Base-by-base conservation (phyloP, 1,140 invertebrate genomes). In the Grapholita molesta region DNA sequence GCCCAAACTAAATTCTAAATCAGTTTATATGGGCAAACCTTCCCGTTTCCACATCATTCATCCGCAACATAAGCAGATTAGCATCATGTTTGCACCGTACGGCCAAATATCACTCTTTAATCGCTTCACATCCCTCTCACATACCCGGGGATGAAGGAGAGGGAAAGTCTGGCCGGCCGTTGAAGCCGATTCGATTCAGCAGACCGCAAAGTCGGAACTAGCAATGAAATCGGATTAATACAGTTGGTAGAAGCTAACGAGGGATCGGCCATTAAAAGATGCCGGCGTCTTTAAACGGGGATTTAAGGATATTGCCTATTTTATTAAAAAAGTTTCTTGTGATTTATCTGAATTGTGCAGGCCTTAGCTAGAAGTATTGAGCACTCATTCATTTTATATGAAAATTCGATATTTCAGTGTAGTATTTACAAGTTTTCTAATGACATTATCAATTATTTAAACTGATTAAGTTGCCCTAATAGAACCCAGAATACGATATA, bases 161-260 rank as follows among this genome's bases (percentile, higher is more conserved):
- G 9, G 25, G 68, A 64, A 71, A 70, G 70, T 70, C 38, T 70
- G 68, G 70, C 70, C 69, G 68, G 15, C 57, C n/a, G 69, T 76
- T 12, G 4, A 57, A 15, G 72, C 71, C 71, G 72, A 72, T 68
- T 75, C 71, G 76, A 78, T 69, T 79, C 76, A 80, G 78, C 80
- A 72, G 79, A 83, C 86, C 84, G 83, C 86, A 89, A 89, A 89
- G 84, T 85, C 80, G 84, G 80, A 85, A 86, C 77, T 84, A 81
- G 74, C 80, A 83, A 78, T 84, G 83, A 83, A 88, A 89, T 87
- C 84, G 79, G 84, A 89, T 89, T 87, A 89, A 78, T 82, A 73
- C 70, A 75, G 74, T 81, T 76, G 73, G 77, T 77, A 71, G 78
- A 15, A n/a, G 78, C 79, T 88, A 88, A 88, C 86, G 82, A 86